These are phyloP conservation scores for Drosophila nebulosa DNA, from an alignment of 1,140 invertebrate genomes.

Conservation along the genomic window DNA sequence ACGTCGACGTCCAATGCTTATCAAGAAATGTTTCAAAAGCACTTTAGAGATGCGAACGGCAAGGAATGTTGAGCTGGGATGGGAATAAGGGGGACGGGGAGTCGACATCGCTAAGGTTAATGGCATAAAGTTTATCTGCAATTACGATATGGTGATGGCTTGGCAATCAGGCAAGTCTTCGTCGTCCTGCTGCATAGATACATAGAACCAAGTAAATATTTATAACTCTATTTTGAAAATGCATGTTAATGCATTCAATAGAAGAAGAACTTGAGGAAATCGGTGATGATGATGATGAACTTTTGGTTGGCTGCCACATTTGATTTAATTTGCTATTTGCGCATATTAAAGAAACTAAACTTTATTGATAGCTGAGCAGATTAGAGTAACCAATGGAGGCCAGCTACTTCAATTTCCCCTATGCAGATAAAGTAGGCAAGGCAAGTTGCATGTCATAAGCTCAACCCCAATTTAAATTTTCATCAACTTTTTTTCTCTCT, in stretches of 20 bases:
- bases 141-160: constrained; percentile 62
- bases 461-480: constrained; percentile 27
- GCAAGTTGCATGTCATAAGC: constrained; percentile 9
- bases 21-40: constrained; percentile 73
- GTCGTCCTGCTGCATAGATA: background rate
- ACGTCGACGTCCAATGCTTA: constrained; percentile 39
- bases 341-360: background rate
- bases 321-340: background rate
- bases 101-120: constrained; percentile 69
- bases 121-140: constrained; percentile 78
- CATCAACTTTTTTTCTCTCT: background rate
- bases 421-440: background rate
- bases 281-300: background rate
- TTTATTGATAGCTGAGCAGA: background rate
- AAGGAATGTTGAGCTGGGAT: background rate
- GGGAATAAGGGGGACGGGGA: background rate
- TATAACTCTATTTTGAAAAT: constrained; percentile 71
- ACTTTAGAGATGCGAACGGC: constrained; percentile 35
- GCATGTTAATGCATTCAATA: constrained; percentile 50
- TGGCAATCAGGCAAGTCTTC: constrained; percentile 49
- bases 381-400: background rate
- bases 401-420: background rate
- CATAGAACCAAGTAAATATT: constrained; percentile 62
- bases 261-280: background rate
- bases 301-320: background rate